A percentile compares a stretch with the other conserved stretches of the same genome.
Conservation (phyloP, 2,797 vertebrate species). For the Poeciliopsis paucimaculata region DNA sequence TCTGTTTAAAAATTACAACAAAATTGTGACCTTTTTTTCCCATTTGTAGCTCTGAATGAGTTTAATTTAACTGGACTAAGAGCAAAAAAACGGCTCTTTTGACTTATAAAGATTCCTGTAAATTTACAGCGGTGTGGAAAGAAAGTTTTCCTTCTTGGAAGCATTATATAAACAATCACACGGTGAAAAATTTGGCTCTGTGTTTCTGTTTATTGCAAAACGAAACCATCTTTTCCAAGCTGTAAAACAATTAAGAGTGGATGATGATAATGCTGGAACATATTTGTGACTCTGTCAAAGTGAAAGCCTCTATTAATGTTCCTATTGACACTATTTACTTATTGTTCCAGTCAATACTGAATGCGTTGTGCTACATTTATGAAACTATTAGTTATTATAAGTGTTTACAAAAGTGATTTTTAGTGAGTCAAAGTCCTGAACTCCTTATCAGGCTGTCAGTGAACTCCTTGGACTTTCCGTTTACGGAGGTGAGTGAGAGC, state of each 20-base stretch:
- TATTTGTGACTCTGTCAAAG: neutral
- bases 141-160: neutral
- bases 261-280: neutral
- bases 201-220: neutral
- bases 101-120: neutral
- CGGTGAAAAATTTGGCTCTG: neutral
- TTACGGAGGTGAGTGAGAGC: neutral
- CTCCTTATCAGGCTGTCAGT: neutral
- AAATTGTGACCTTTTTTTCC: too few relatives aligned
- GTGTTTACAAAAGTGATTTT: neutral
- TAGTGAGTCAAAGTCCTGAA: neutral
- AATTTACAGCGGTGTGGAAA: neutral
- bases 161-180: neutral
- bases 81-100: too few relatives aligned
- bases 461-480: neutral
- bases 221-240: neutral
- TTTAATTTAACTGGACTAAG: too few relatives aligned
- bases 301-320: neutral
- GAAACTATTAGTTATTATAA: neutral
- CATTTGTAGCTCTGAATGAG: too few relatives aligned
- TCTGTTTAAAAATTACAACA: too few relatives aligned
- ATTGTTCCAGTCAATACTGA: neutral
- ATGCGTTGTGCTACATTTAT: neutral
- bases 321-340: neutral
- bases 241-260: neutral